Evolutionary conservation across 2,888 invertebrate species (phyloP).

Genomic region (Pheosia gnoma): DNA sequence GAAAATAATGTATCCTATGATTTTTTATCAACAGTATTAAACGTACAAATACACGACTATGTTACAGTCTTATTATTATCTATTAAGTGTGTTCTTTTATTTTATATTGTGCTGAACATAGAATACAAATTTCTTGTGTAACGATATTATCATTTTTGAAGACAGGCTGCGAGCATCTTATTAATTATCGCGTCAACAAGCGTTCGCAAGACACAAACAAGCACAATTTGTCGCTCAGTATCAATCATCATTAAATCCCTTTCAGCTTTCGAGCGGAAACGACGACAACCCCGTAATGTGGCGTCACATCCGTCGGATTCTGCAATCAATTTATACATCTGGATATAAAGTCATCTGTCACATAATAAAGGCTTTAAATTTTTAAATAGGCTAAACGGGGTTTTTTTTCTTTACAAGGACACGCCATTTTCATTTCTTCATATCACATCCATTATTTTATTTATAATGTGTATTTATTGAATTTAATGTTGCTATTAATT

Average conservation of each 20-base stretch:
- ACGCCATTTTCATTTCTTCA: too few species aligned
- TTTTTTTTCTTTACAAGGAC: background rate
- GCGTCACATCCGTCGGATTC: background rate
- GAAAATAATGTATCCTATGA: too few species aligned
- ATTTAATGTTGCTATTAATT: too few species aligned
- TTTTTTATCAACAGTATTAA: too few species aligned
- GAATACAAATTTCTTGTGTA: too few species aligned
- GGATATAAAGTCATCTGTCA: background rate
- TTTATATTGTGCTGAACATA: too few species aligned
- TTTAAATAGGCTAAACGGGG: background rate
- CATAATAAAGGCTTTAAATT: background rate
- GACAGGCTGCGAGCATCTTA: background rate
- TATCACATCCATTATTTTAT: too few species aligned
- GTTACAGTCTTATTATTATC: too few species aligned
- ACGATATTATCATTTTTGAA: too few species aligned
- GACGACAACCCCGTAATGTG: background rate
- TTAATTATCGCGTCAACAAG: background rate
- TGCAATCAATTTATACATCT: background rate
- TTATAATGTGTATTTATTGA: too few species aligned
- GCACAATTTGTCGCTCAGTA: background rate
- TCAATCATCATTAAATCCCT: conserved; percentile 6
- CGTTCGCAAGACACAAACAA: background rate
- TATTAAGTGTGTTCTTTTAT: too few species aligned
- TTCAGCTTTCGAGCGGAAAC: background rate
- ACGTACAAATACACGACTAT: too few species aligned